Evolutionary conservation across 2,113 vertebrate species (phyloP).

Genomic region (Phylloscopus whistleri): DNA sequence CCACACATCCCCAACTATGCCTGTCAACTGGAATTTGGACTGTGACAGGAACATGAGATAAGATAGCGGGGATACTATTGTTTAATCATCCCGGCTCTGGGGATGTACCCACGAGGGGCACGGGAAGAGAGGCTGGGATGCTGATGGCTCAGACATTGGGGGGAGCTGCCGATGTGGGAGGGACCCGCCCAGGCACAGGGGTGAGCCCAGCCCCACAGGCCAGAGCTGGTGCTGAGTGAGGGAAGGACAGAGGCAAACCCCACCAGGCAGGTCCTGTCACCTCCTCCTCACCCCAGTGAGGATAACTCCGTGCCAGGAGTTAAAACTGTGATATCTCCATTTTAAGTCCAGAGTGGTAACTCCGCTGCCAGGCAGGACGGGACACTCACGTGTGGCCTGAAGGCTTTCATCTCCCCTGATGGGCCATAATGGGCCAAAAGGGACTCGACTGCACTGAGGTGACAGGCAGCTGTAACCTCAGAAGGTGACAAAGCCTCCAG

Average conservation of each 20-base stretch:
- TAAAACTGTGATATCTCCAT: too few relatives aligned
- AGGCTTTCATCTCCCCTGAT: neutral
- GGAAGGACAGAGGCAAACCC: neutral
- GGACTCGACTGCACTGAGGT: rapidly evolving
- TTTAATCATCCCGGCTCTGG: too few relatives aligned
- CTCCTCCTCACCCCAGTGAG: rapidly evolving
- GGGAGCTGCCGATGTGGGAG: neutral
- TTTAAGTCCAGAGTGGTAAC: rapidly evolving
- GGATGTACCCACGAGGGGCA: too few relatives aligned
- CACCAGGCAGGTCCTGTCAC: rapidly evolving
- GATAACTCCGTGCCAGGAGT: too few relatives aligned
- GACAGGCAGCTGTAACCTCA: neutral
- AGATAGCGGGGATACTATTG: neutral
- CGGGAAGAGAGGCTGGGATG: neutral
- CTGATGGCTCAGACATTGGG: neutral
- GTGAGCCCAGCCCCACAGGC: neutral
- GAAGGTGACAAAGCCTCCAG: neutral
- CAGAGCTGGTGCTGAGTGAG: neutral
- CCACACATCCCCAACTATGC: neutral
- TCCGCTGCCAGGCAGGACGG: neutral
- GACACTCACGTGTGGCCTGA: neutral
- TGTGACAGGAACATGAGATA: neutral
- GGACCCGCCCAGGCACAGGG: too few relatives aligned
- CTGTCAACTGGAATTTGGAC: neutral
- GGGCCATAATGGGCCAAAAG: neutral